phyloP scores from a whole-genome alignment of 2,888 invertebrate genomes.

The Protophormia terraenovae region DNA sequence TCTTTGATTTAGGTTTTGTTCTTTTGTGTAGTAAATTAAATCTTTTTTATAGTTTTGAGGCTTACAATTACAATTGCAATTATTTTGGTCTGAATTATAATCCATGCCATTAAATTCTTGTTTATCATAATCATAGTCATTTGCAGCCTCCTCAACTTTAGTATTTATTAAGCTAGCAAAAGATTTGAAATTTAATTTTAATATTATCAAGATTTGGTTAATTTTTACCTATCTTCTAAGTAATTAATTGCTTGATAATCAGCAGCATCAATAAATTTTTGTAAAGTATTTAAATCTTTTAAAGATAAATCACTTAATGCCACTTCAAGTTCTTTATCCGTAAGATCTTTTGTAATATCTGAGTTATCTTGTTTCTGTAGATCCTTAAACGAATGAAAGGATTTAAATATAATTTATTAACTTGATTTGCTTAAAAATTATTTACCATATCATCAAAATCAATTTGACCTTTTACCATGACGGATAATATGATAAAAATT shows the following conservation, averaged over 20 bases:
- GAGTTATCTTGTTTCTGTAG: conserved; percentile 16
- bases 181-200: too few relatives aligned
- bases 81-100: conserved; percentile 41
- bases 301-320: conserved; percentile 75
- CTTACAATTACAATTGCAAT: conserved; percentile 65
- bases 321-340: conserved; percentile 75
- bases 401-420: background rate
- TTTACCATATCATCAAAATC: conserved; percentile 3
- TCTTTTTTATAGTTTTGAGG: background rate
- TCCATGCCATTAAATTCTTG: conserved; percentile 46
- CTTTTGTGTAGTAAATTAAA: background rate
- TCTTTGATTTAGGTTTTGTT: conserved; percentile 48
- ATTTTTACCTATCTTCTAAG: conserved; percentile 44
- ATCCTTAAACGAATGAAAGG: conserved; percentile 1
- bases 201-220: too few relatives aligned
- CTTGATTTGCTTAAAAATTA: background rate
- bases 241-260: conserved; percentile 63
- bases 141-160: background rate
- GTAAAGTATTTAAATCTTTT: conserved; percentile 74
- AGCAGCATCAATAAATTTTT: conserved; percentile 73
- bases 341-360: conserved; percentile 73
- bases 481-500: background rate
- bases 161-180: background rate
- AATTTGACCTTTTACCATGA: background rate
- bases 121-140: conserved; percentile 67